A percentile compares a stretch with the other conserved stretches of the same genome.
Conservation (phyloP, 2,797 vertebrate species). For the Hybognathus amarus region DNA sequence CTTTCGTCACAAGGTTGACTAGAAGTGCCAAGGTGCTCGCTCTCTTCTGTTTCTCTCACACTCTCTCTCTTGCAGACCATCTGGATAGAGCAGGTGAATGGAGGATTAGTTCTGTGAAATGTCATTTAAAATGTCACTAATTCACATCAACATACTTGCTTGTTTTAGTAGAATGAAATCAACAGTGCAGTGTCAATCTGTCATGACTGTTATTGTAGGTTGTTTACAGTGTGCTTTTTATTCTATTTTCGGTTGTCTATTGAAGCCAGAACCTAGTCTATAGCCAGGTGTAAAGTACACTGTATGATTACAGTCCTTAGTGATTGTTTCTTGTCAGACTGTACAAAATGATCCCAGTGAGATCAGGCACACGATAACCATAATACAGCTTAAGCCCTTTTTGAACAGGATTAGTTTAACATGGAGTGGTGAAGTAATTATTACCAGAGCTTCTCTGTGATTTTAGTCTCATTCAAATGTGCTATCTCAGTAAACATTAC, state of each 20-base stretch:
- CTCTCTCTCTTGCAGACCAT: constrained; percentile 31
- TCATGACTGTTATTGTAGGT: not conserved
- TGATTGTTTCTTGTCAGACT: not conserved
- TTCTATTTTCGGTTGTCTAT: constrained; percentile 12
- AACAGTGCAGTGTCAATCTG: not conserved
- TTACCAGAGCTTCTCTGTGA: no score
- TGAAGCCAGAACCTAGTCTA: constrained; percentile 8
- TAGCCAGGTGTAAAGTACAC: not conserved
- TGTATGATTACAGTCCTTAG: not conserved
- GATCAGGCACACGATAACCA: no score
- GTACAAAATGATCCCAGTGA: not conserved
- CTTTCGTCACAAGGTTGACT: constrained; percentile 51
- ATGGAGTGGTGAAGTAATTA: no score
- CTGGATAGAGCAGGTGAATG: constrained; percentile 44
- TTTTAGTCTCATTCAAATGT: no score
- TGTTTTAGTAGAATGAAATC: constrained; percentile 33
- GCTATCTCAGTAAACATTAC: no score
- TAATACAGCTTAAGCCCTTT: no score
- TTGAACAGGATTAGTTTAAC: no score
- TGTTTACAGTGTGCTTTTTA: constrained; percentile 32
- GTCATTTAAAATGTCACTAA: constrained; percentile 34
- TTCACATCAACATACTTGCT: constrained; percentile 19
- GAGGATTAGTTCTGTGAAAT: constrained; percentile 31
- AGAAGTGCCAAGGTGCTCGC: constrained; percentile 19
- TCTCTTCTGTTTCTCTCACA: constrained; percentile 1